Evolutionary conservation across 2,888 invertebrate species (phyloP), one percentile per base, ranked within the genome.

Genomic region (Pegoplata infirma): DNA sequence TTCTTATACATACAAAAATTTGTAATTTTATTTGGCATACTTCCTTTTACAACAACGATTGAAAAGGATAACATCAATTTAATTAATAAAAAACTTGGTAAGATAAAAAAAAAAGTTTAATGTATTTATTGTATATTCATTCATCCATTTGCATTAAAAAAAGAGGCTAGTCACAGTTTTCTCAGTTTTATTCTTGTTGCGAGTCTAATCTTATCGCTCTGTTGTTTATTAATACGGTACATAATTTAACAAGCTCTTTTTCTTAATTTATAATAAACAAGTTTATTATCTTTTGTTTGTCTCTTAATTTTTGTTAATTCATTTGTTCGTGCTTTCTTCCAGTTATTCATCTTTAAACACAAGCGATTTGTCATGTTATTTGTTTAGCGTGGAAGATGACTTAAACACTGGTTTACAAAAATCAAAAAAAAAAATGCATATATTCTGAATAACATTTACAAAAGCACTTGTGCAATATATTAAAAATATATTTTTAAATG

Each of bases 1-100:
- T 19, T 47, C 32, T 67, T 53, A 51, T 53, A 61, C 56, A 36
- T 66, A 19, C 53, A 46, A 64, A 47, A 21, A 32, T 66, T 61
- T n/a, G n/a, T 53, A 56, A 61, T 6, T n/a, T n/a, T n/a, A 47
- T 36, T 49, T 14, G 47, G 3, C 17, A 23, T 32, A 51, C 25
- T 51, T 49, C n/a, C 19, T 19, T 19, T 49, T 12, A 21, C 8
- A 32, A 10, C 32, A 32, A 32, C 32, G n/a, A n/a, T 32, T 1
- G 32, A 32, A 32, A 32, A 32, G 32, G 32, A 32, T 32, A 10
- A 32, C 8, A 28, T 32, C 10, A 32, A 10, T 10, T 25, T 59
- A 12, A 59, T 49, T 61, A n/a, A 19, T 32, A n/a, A 23, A 23
- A 32, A 32, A 32, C 3, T 32, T 32, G 32, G 32, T 32, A 32